Base-by-base conservation (phyloP, 2,113 vertebrate genomes). In the Pluvianellus socialis region DNA sequence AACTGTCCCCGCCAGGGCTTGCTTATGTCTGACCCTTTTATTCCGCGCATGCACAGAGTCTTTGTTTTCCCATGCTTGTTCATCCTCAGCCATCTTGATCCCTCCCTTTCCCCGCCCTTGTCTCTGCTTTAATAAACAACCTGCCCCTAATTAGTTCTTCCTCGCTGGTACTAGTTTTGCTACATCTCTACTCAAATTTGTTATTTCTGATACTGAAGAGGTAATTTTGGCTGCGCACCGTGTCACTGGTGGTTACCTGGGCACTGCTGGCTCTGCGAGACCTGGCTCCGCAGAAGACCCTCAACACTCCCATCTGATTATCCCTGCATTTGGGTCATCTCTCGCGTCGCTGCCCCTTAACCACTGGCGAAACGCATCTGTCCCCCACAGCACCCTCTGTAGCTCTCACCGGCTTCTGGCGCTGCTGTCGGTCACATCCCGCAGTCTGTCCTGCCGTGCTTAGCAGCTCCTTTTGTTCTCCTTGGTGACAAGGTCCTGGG, bases 261-360 rank as follows among this genome's bases (percentile, higher is more conserved):
- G 40, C 35, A 5, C 55, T 67, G 79, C 67, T 16, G 38, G 47
- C 32, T 50, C 72, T 83, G 71, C 71, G 16, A 2, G 35, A 12
- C 33, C 1, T 4, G 28, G 14, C 10, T 35, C 14, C 40, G 33
- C 55, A 33, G 20, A 50, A 87, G 62, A 38, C 4, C 38, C 67
- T 7, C 62, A 19, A 20, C 8, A 0, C 23, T 68, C 62, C 77
- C 17, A 6, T 24, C 45, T 33, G 16, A 11, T 85, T 56, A 6
- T 44, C 50, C 77, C 71, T 68, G 33, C 6, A 0, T 67, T 63
- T 50, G 66, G 19, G 42, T 58, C 45, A 17, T n/a, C 28, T 38
- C 24, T 52, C 32, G 1, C 2, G 0, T 61, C 0, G 0, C 20
- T 82, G 14, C 14, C 70, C 30, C 19, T 33, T 58, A 40, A 30